Conservation (phyloP, 1,140 invertebrate species). For the Eumaeus atala region DNA sequence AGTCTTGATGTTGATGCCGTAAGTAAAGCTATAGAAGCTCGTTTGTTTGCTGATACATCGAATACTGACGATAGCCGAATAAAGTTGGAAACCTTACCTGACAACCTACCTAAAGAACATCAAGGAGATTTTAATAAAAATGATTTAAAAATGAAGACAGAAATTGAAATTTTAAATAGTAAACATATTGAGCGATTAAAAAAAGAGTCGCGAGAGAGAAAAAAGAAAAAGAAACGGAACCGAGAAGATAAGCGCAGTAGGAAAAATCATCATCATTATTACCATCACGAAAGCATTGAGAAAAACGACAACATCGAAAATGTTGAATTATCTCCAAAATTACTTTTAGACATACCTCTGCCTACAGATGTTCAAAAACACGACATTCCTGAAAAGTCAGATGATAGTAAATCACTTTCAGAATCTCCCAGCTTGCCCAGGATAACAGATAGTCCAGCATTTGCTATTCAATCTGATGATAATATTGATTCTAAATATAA, state of each 20-base stretch:
- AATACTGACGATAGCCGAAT: constrained; percentile 46
- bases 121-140: constrained; percentile 76
- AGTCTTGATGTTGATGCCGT: constrained; percentile 87
- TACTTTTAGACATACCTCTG: constrained; percentile 51
- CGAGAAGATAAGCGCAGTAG: constrained; percentile 83
- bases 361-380: constrained; percentile 43
- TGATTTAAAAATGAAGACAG: constrained; percentile 29
- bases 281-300: constrained; percentile 66
- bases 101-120: constrained; percentile 46
- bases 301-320: constrained; percentile 40
- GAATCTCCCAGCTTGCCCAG: constrained; percentile 65
- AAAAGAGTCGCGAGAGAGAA: constrained; percentile 83
- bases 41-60: constrained; percentile 78
- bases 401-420: constrained; percentile 42
- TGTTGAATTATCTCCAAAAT: constrained; percentile 42
- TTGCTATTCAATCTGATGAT: constrained; percentile 30
- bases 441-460: constrained; percentile 65
- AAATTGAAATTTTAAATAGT: constrained; percentile 24
- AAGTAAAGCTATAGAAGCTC: constrained; percentile 85
- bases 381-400: constrained; percentile 35
- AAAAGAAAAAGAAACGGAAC: constrained; percentile 87
- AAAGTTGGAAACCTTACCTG: constrained; percentile 50
- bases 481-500: constrained; percentile 30
- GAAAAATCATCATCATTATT: constrained; percentile 80
- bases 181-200: constrained; percentile 66